Conservation (phyloP, 2,888 invertebrate genomes). For the Pristionchus entomophagus region DNA sequence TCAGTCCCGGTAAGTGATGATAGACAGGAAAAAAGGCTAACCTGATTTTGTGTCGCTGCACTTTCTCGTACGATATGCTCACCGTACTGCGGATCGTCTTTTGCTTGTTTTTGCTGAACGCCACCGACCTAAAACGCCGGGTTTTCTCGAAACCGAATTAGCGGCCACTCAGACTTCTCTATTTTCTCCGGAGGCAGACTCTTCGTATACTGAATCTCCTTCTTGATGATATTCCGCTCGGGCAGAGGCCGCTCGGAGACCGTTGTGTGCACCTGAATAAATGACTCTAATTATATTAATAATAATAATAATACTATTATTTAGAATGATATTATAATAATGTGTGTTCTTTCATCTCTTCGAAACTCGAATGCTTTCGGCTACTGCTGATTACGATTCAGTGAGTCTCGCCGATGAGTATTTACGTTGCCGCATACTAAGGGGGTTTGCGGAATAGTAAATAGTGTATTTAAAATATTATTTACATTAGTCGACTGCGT, state of each 20-base stretch:
- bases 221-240: conserved; percentile 22
- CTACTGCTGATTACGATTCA: too few relatives aligned
- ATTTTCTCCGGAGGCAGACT: conserved; percentile 38
- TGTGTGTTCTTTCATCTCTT: too few relatives aligned
- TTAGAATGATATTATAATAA: too few relatives aligned
- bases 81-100: conserved; percentile 61
- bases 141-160: neutral
- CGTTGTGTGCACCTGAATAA: conserved; percentile 11
- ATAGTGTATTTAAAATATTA: too few relatives aligned
- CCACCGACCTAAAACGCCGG: conserved; percentile 54
- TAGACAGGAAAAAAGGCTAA: conserved; percentile 48
- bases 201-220: conserved; percentile 30
- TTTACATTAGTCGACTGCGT: conserved; percentile 15
- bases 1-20: neutral
- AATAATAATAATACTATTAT: too few relatives aligned
- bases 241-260: neutral
- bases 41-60: conserved; percentile 73
- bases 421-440: too few relatives aligned
- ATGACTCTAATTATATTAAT: too few relatives aligned
- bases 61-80: conserved; percentile 67
- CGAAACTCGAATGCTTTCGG: too few relatives aligned
- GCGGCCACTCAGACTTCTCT: conserved; percentile 4
- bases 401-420: too few relatives aligned
- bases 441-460: too few relatives aligned
- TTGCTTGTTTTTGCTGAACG: conserved; percentile 60